Evolutionary conservation across 2,797 vertebrate genomes (phyloP).

Genomic region (Enoplosus armatus): DNA sequence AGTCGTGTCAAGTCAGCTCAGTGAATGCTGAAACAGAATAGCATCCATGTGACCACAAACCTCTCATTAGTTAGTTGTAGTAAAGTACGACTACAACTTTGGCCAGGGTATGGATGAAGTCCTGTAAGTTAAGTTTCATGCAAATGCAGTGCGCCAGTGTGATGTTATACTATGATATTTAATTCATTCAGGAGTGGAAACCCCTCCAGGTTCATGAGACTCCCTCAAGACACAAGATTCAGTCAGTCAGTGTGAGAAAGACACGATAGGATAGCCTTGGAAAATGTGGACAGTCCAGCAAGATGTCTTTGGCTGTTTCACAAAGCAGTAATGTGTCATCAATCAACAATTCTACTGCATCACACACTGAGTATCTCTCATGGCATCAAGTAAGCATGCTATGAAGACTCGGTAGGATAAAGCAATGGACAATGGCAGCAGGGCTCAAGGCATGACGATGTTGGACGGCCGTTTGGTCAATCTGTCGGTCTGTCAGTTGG

Average conservation of each 20-base stretch:
- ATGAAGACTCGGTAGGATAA: too few species aligned
- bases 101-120: neutral
- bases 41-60: slow-evolving; percentile 11
- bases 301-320: neutral
- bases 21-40: neutral
- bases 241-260: slow-evolving; percentile 11
- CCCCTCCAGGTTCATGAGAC: neutral
- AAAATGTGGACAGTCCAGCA: neutral
- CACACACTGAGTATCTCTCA: too few species aligned
- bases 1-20: slow-evolving; percentile 25
- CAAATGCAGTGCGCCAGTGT: neutral
- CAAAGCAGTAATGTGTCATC: neutral
- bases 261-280: neutral
- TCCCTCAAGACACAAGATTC: slow-evolving; percentile 15
- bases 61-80: slow-evolving; percentile 15
- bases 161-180: neutral
- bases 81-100: neutral
- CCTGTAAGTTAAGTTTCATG: neutral
- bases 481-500: neutral
- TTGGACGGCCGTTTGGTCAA: neutral
- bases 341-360: too few species aligned
- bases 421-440: neutral
- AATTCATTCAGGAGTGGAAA: neutral
- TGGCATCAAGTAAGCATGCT: too few species aligned
- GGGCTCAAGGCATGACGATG: neutral